Evolutionary conservation across 2,113 vertebrate species (phyloP), one percentile per base, ranked within the genome.

Genomic region (Ginglymostoma cirratum): DNA sequence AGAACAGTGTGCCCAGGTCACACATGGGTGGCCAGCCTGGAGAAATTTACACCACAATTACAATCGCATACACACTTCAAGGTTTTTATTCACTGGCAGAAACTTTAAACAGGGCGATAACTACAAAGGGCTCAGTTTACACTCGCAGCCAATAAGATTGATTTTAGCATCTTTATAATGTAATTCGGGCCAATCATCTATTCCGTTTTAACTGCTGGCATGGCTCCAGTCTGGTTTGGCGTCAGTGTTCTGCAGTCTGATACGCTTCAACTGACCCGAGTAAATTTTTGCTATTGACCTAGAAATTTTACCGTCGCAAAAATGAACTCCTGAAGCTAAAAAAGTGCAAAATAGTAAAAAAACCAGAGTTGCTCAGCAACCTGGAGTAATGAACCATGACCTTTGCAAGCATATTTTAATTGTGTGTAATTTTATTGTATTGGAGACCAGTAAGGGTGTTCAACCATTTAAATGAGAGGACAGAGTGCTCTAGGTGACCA

Each of bases 61-160:
- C 94, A 95, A 95, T 72, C 19, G 67, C 67, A 52, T 48, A 95
- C 94, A 95, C 94, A 95, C 94, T 95, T 95, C 94, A 95, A 95
- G 94, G 67, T 95, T 72, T 95, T 70, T 72, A 72, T 69, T 70
- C 93, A 48, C 93, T 95, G 67, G 94, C 94, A 95, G 69, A 19
- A 95, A 48, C 69, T 95, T 95, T 95, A 95, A 95, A 72, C 94
- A 95, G 94, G 94, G 69, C 94, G 27, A 95, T 70, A 95, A 95
- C 94, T 95, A 95, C 94, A 95, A 95, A 95, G 94, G 92, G 94
- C 69, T 95, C 94, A 95, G 69, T 95, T 95, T 95, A 95, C 94
- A 95, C 94, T 72, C 45, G 24, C 69, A 95, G 94, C 94, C 94
- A 95, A 95, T 95, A 23, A 72, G 94, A 95, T 52, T 48, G 94